These are phyloP conservation scores for Montipora capricornis DNA, from an alignment of 64 coral and sea anemone species.

Conservation along the genomic window DNA sequence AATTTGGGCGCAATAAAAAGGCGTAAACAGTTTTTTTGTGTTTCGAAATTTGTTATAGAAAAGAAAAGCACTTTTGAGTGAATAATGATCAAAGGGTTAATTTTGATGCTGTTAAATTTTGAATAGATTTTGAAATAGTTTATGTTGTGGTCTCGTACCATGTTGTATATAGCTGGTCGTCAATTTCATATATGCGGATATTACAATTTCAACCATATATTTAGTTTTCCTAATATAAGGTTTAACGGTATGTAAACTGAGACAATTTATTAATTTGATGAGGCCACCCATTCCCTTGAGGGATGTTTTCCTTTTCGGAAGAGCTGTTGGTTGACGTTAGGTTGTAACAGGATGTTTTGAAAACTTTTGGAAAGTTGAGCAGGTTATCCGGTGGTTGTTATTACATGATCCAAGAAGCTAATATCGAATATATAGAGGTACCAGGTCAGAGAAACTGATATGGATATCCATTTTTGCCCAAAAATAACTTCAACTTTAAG, in stretches of 20 bases:
- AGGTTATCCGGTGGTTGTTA: slow-evolving; percentile 47
- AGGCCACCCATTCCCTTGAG: neutral
- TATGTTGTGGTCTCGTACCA: slow-evolving; percentile 21
- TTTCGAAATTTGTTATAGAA: neutral
- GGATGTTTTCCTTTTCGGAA: neutral
- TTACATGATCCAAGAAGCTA: slow-evolving; percentile 23
- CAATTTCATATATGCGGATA: too few species aligned
- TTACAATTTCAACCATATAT: too few species aligned
- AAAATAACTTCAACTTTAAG: neutral
- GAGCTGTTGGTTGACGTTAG: neutral
- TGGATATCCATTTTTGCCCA: neutral
- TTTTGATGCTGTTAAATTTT: slow-evolving; percentile 34
- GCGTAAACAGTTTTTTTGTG: neutral
- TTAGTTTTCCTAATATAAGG: too few species aligned
- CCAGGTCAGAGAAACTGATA: neutral
- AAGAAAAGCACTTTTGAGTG: neutral
- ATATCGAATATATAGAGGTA: slow-evolving; percentile 12
- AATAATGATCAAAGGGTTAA: neutral
- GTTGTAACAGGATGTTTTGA: slow-evolving; percentile 23
- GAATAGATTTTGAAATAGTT: slow-evolving; percentile 44
- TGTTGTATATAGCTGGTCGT: neutral
- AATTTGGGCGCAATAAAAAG: neutral
- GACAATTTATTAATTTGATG: neutral
- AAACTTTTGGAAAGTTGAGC: slow-evolving; percentile 42
- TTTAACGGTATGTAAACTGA: neutral